Conservation (phyloP, 1,140 invertebrate genomes). For the Charaxes varanes region DNA sequence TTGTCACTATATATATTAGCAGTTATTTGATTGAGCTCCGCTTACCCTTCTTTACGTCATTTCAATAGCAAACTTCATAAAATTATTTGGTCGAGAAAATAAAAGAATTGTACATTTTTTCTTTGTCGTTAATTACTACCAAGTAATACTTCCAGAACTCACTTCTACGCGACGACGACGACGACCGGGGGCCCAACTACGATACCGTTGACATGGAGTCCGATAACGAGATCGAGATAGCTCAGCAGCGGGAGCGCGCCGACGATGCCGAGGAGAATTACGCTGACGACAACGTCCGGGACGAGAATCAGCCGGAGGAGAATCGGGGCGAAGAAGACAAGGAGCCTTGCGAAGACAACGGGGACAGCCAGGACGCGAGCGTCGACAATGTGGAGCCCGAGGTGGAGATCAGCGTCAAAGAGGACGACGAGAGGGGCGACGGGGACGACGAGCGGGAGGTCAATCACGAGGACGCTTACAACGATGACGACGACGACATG, state of each 20-base stretch:
- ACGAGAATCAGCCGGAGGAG: slow-evolving; percentile 38
- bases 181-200: slow-evolving; percentile 52
- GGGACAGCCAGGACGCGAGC: slow-evolving; percentile 31
- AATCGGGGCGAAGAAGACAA: slow-evolving; percentile 39
- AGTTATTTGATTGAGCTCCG: no score
- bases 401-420: slow-evolving; percentile 25
- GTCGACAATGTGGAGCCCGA: slow-evolving; percentile 24
- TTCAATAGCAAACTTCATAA: no score
- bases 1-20: no score
- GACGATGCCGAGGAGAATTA: slow-evolving; percentile 28
- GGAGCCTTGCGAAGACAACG: slow-evolving; percentile 33
- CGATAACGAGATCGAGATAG: slow-evolving; percentile 66
- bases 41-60: no score
- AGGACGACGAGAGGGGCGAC: slow-evolving; percentile 22
- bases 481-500: slow-evolving; percentile 52
- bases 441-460: slow-evolving; percentile 24
- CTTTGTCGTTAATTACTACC: no score
- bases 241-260: slow-evolving; percentile 39
- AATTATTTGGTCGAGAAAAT: no score
- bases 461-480: slow-evolving; percentile 28
- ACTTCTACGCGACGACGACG: slow-evolving; percentile 37
- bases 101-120: no score
- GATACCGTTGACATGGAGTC: slow-evolving; percentile 66
- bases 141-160: no score
- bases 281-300: slow-evolving; percentile 22